Conservation (phyloP, 1,140 invertebrate species). For the Cotesia typhae region DNA sequence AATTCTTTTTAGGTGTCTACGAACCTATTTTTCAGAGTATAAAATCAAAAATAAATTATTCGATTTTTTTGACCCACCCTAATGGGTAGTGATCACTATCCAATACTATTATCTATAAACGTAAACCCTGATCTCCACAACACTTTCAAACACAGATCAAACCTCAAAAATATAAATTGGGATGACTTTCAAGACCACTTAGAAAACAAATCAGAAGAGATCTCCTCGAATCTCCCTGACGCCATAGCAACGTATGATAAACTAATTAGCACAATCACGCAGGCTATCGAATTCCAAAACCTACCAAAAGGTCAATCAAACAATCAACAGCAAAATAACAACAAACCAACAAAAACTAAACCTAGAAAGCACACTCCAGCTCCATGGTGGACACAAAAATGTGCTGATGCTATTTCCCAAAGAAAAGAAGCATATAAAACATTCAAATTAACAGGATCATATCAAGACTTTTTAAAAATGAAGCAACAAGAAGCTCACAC, state of each 20-base stretch:
- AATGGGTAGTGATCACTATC: slow-evolving; percentile 34
- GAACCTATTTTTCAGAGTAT: no score
- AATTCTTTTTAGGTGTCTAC: no score
- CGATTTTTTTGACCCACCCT: no score
- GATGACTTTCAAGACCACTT: slow-evolving; percentile 8
- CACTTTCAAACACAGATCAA: slow-evolving; percentile 1
- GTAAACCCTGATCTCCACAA: not conserved
- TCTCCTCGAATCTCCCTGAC: not conserved
- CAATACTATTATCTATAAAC: not conserved
- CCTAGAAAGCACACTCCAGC: not conserved
- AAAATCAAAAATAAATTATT: no score
- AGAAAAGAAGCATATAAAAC: not conserved
- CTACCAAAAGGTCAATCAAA: not conserved
- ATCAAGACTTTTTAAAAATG: not conserved
- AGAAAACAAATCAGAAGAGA: not conserved
- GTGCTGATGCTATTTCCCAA: not conserved
- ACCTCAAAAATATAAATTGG: slow-evolving; percentile 11
- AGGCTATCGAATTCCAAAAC: not conserved
- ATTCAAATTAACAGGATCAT: not conserved
- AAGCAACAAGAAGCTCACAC: slow-evolving; percentile 14
- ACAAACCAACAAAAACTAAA: not conserved
- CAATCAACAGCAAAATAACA: not conserved
- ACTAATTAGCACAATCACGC: slow-evolving; percentile 3
- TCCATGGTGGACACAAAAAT: slow-evolving; percentile 19
- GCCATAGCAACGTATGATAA: slow-evolving; percentile 1